Percentiles rank a stretch among this genome's conserved stretches.
Evolutionary conservation across 2,888 invertebrate genomes (phyloP).

Genomic region (Monoplex corrugatus): DNA sequence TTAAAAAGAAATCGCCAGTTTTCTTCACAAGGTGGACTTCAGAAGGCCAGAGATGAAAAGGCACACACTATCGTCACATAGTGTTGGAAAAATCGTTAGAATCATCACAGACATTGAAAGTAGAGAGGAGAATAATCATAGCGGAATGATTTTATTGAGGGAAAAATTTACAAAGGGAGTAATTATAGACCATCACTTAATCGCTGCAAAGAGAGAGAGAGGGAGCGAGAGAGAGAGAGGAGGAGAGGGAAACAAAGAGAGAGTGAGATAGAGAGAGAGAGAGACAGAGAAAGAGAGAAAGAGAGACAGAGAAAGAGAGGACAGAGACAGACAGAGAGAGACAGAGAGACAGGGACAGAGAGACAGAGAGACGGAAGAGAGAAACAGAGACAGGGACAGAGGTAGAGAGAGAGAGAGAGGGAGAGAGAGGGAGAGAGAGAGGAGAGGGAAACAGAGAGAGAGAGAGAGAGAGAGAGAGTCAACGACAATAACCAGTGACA

Average conservation of each 20-base stretch:
- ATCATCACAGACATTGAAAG: no score
- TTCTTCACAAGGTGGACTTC: no score
- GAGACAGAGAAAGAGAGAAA: neutral
- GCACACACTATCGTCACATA: no score
- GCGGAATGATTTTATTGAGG: no score
- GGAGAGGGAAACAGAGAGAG: neutral
- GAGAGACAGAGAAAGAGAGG: neutral
- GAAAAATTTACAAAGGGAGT: no score
- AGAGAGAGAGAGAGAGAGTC: conserved; percentile 1
- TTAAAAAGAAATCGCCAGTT: no score
- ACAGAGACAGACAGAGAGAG: neutral
- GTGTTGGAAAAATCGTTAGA: no score
- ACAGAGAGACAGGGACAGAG: neutral
- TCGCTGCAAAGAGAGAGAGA: neutral
- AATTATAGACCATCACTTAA: no score
- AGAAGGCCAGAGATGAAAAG: no score
- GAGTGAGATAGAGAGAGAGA: no score
- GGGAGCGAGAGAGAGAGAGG: neutral
- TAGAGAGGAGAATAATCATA: no score
- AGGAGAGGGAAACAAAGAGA: neutral
- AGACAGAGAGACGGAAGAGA: neutral
- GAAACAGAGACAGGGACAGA: neutral
- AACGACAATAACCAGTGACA: neutral
- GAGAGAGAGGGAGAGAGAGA: neutral
- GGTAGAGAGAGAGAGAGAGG: neutral